phyloP scores from a whole-genome alignment of 2,797 vertebrate species.

The Hippocampus kuda region DNA sequence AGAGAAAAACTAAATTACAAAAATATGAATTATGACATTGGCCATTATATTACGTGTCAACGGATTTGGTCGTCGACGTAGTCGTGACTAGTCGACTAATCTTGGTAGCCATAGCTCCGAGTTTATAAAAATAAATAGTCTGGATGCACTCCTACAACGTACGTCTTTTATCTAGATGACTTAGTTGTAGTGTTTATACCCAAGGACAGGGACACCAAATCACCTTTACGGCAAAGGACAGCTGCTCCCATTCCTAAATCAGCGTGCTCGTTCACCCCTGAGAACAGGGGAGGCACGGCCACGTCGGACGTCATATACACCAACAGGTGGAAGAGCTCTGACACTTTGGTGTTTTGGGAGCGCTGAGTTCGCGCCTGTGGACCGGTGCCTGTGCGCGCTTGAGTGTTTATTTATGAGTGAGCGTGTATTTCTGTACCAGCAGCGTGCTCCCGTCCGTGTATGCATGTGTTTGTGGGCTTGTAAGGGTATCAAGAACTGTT shows the following conservation, averaged over 20 bases:
- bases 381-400: constrained; percentile 11
- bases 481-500: constrained; percentile 41
- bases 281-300: constrained; percentile 28
- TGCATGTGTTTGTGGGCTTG: constrained; percentile 14
- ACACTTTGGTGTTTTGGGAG: constrained; percentile 27
- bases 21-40: too few relatives aligned
- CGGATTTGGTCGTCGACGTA: too few relatives aligned
- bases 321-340: constrained; percentile 44
- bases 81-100: too few relatives aligned
- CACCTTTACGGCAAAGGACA: constrained; percentile 36
- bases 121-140: too few relatives aligned
- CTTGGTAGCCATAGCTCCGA: too few relatives aligned
- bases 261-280: constrained; percentile 39
- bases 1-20: too few relatives aligned
- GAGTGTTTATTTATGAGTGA: constrained; percentile 36
- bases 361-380: constrained; percentile 15
- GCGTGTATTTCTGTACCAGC: constrained; percentile 35
- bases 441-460: constrained; percentile 12
- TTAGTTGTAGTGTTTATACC: constrained; percentile 13
- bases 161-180: constrained; percentile 10
- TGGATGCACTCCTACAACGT: neutral
- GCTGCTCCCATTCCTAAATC: constrained; percentile 44
- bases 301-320: constrained; percentile 31
- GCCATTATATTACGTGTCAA: too few relatives aligned
- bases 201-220: constrained; percentile 25